A percentile compares a stretch with the other conserved stretches of the same genome.
phyloP scores from a whole-genome alignment of 1,140 invertebrate genomes.

The Anastrepha obliqua region DNA sequence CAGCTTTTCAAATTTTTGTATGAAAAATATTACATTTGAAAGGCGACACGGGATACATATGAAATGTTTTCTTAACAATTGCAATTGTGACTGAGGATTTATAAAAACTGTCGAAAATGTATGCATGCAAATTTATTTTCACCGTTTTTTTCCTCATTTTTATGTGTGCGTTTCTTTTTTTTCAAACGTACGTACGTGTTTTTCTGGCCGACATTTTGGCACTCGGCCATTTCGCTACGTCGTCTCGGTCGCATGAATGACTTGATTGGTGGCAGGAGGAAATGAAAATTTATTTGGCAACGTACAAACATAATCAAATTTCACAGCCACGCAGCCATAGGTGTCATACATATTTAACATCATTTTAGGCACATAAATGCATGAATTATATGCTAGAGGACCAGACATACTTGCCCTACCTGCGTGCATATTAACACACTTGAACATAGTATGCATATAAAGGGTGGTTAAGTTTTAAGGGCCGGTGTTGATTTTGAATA shows the following conservation, averaged over 20 bases:
- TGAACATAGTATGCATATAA: neutral
- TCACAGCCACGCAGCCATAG: slow-evolving; percentile 30
- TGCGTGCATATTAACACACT: neutral
- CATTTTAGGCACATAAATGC: neutral
- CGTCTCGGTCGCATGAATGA: slow-evolving; percentile 49
- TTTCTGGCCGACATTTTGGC: neutral
- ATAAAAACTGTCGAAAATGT: too few relatives aligned
- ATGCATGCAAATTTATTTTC: neutral
- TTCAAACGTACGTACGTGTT: neutral
- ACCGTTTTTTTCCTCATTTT: neutral
- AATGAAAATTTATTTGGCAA: slow-evolving; percentile 51
- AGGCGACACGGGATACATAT: too few relatives aligned
- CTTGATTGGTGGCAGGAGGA: slow-evolving; percentile 51
- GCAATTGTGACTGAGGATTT: too few relatives aligned
- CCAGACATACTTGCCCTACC: neutral
- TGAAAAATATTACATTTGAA: too few relatives aligned
- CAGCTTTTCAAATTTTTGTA: too few relatives aligned
- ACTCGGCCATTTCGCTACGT: slow-evolving; percentile 38
- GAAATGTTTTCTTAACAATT: neutral
- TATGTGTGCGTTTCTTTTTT: too few relatives aligned
- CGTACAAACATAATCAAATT: slow-evolving; percentile 28
- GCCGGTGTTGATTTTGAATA: too few relatives aligned
- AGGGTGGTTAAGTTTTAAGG: too few relatives aligned
- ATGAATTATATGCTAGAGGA: neutral
- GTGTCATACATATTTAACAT: slow-evolving; percentile 25